phyloP scores from a whole-genome alignment of 2,888 invertebrate genomes.

The Zaprionus obscuricornis region DNA sequence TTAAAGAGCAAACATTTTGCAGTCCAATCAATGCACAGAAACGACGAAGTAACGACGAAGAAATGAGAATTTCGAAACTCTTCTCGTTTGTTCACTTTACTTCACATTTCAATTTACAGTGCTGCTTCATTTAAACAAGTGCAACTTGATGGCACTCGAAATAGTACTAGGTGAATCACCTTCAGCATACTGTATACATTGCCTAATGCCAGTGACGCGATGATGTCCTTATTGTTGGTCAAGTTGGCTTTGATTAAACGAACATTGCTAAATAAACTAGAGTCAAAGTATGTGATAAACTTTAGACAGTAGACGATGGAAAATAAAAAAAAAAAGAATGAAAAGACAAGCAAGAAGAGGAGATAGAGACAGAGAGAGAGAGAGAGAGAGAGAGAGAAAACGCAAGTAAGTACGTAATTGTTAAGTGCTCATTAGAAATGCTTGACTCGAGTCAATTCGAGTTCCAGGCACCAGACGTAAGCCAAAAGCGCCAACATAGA shows the following conservation, averaged over 20 bases:
- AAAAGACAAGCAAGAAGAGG: background rate
- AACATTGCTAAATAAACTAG: slow-evolving; percentile 48
- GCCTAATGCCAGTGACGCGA: slow-evolving; percentile 1
- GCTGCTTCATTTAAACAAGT: slow-evolving; percentile 56
- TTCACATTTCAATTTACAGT: slow-evolving; percentile 39
- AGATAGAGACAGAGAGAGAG: background rate
- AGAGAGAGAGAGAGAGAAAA: slow-evolving; percentile 9
- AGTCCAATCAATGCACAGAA: slow-evolving; percentile 46
- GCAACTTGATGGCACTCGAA: slow-evolving; percentile 49
- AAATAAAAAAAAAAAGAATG: slow-evolving; percentile 4
- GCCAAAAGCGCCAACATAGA: too few species aligned
- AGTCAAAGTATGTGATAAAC: slow-evolving; percentile 54
- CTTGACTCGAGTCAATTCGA: slow-evolving; percentile 38
- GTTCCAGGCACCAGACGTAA: too few species aligned
- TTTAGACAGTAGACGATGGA: slow-evolving; percentile 16
- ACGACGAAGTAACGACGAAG: slow-evolving; percentile 29
- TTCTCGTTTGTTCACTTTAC: slow-evolving; percentile 58
- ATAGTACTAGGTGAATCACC: slow-evolving; percentile 36
- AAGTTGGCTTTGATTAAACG: slow-evolving; percentile 69
- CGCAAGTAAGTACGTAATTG: slow-evolving; percentile 64
- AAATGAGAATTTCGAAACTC: slow-evolving; percentile 47
- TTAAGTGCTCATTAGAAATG: slow-evolving; percentile 77
- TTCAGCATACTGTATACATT: too few species aligned
- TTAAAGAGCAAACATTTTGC: slow-evolving; percentile 48
- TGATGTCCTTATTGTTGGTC: slow-evolving; percentile 56